phyloP scores from a whole-genome alignment of 2,797 vertebrate species.

The Pogonophryne albipinna region DNA sequence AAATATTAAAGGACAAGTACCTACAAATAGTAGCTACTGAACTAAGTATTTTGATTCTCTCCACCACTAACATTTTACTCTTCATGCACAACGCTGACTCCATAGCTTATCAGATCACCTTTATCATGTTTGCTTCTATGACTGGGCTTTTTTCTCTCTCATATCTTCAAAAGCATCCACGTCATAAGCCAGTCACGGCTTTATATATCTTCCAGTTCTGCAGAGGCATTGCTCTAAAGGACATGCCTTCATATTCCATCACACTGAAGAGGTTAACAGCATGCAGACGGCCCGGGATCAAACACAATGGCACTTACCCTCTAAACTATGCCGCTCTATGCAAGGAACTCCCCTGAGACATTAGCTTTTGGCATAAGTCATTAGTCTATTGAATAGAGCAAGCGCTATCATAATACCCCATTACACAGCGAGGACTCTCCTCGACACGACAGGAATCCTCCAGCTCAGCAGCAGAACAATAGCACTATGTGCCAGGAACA shows the following conservation, averaged over 20 bases:
- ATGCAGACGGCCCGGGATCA: slow-evolving; percentile 24
- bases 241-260: slow-evolving; percentile 33
- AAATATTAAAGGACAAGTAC: neutral
- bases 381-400: slow-evolving; percentile 78
- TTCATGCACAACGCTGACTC: neutral
- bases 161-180: slow-evolving; percentile 19
- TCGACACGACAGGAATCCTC: slow-evolving; percentile 78
- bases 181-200: slow-evolving; percentile 2
- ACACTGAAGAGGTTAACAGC: slow-evolving; percentile 51
- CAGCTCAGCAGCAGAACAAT: slow-evolving; percentile 76
- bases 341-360: slow-evolving; percentile 73
- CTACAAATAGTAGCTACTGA: neutral
- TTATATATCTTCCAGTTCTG: slow-evolving; percentile 11
- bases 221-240: neutral
- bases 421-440: slow-evolving; percentile 81
- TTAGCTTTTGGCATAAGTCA: slow-evolving; percentile 70
- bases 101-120: slow-evolving; percentile 27
- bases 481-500: slow-evolving; percentile 59
- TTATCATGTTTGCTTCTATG: slow-evolving; percentile 37
- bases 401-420: slow-evolving; percentile 80
- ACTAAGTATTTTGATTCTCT: neutral
- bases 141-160: slow-evolving; percentile 7
- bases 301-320: slow-evolving; percentile 74
- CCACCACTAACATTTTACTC: neutral
- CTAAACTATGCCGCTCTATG: slow-evolving; percentile 54